These are phyloP conservation scores for Haemorhous mexicanus DNA, from an alignment of 2,113 vertebrate species.

Conservation along the genomic window DNA sequence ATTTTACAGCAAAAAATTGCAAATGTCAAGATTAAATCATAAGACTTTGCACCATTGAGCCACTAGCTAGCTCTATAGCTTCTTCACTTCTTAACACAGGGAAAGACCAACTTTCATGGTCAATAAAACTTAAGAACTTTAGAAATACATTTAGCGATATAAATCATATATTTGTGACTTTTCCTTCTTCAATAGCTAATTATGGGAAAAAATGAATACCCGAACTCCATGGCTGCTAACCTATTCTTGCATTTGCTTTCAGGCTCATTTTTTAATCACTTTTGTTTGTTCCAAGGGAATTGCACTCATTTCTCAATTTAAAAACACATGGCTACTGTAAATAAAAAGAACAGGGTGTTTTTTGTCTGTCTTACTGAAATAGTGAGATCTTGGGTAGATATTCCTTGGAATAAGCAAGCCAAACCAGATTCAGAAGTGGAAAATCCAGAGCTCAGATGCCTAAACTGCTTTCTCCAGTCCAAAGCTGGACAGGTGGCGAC, in stretches of 20 bases:
- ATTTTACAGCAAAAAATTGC: slow-evolving; percentile 81
- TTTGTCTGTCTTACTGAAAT: neutral
- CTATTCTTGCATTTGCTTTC: slow-evolving; percentile 40
- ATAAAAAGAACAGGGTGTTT: neutral
- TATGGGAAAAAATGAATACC: slow-evolving; percentile 43
- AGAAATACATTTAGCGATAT: slow-evolving; percentile 77
- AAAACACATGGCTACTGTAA: neutral
- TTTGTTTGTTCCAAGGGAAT: slow-evolving; percentile 19
- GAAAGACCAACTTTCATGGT: slow-evolving; percentile 84
- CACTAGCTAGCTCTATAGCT: slow-evolving; percentile 74
- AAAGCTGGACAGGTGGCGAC: slow-evolving; percentile 76
- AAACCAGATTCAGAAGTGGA: slow-evolving; percentile 5
- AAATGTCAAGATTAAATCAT: slow-evolving; percentile 83
- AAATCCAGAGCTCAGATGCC: slow-evolving; percentile 44
- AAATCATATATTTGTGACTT: slow-evolving; percentile 79
- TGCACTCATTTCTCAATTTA: slow-evolving; percentile 1
- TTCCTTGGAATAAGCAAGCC: neutral
- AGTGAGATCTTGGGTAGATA: neutral
- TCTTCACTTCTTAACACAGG: slow-evolving; percentile 74
- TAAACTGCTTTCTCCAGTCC: slow-evolving; percentile 36
- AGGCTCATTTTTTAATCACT: neutral
- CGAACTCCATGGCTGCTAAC: slow-evolving; percentile 28
- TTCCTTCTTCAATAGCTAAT: slow-evolving; percentile 66
- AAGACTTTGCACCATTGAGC: slow-evolving; percentile 83
- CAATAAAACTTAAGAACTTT: slow-evolving; percentile 86